Evolutionary conservation across 2,888 invertebrate species (phyloP), one percentile per base, ranked within the genome.

Genomic region (Euzetes globulus): DNA sequence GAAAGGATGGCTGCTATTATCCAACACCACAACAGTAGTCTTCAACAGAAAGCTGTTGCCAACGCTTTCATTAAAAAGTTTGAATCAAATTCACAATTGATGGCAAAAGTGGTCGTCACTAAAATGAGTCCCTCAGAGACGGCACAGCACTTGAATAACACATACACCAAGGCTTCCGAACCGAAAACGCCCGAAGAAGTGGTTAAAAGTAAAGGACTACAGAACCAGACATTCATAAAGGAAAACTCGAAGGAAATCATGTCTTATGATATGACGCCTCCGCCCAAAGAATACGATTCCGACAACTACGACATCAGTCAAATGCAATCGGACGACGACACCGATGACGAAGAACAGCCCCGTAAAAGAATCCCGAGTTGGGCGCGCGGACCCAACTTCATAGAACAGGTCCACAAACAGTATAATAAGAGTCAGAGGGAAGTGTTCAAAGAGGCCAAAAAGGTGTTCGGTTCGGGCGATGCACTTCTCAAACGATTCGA

Each of bases 271-370:
- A 68, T 68, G 68, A 73, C 63, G 13, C 63, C 73, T 65, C 73
- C 73, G 29, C 65, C 72, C 37, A 72, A 41, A 58, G 45, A 41
- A 45, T 25, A 17, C 13, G 27, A 65, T 27, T 65, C n/a, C 47
- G 58, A 72, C n/a, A 72, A 71, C 58, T 75, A 75, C 47, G 75
- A 75, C 22, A 75, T 75, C 41, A 63, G 60, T 60, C 41, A 72
- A 45, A 29, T 75, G 1, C 58, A 72, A 27, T 75, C 75, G 33
- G 75, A 68, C 37, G 75, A 75, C 19, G 72, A 65, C 29, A 72
- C 72, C 41, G 75, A 75, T 55, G 75, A 75, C 27, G 72, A 75
- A n/a, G 22, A 22, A 33, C 37, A 33, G n/a, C 72, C 72, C 2
- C 63, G 72, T n/a, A 75, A 75, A 65, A 17, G 22, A 1, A 72